Percentiles rank a stretch among this genome's conserved stretches.
phyloP scores from a whole-genome alignment of 2,797 vertebrate genomes.

The Micromesistius poutassou region DNA sequence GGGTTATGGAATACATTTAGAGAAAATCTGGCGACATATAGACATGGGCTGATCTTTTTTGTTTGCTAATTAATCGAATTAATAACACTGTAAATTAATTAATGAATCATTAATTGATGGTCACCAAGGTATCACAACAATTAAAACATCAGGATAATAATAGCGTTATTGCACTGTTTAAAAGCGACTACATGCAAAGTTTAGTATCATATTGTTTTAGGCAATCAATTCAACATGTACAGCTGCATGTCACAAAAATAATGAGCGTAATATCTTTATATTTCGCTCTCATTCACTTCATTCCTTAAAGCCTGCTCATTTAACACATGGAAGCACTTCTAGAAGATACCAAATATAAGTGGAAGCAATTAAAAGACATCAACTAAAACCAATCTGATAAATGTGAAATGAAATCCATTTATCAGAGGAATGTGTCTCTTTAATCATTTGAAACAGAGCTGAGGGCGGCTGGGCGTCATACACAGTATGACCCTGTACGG shows the following conservation, averaged over 20 bases:
- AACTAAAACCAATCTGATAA: slow-evolving; percentile 3
- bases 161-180: slow-evolving; percentile 27
- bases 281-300: slow-evolving; percentile 34
- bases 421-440: slow-evolving; percentile 21
- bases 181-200: slow-evolving; percentile 31
- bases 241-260: slow-evolving; percentile 14
- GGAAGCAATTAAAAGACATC: slow-evolving; percentile 36
- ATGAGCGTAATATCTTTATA: slow-evolving; percentile 9
- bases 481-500: background rate
- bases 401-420: background rate
- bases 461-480: background rate
- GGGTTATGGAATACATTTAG: slow-evolving; percentile 4
- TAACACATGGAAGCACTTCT: slow-evolving; percentile 53
- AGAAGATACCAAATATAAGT: slow-evolving; percentile 27
- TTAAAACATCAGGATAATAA: slow-evolving; percentile 29
- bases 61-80: slow-evolving; percentile 25
- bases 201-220: background rate
- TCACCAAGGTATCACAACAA: slow-evolving; percentile 19
- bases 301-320: slow-evolving; percentile 21
- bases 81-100: background rate
- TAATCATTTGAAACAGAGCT: background rate
- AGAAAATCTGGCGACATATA: slow-evolving; percentile 26
- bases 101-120: slow-evolving; percentile 13
- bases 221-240: slow-evolving; percentile 12
- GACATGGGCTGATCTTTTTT: slow-evolving; percentile 21